Percentiles rank a stretch among this genome's conserved stretches.
Evolutionary conservation across 2,797 vertebrate species (phyloP).

Genomic region (Chaetodon trifasciatus): DNA sequence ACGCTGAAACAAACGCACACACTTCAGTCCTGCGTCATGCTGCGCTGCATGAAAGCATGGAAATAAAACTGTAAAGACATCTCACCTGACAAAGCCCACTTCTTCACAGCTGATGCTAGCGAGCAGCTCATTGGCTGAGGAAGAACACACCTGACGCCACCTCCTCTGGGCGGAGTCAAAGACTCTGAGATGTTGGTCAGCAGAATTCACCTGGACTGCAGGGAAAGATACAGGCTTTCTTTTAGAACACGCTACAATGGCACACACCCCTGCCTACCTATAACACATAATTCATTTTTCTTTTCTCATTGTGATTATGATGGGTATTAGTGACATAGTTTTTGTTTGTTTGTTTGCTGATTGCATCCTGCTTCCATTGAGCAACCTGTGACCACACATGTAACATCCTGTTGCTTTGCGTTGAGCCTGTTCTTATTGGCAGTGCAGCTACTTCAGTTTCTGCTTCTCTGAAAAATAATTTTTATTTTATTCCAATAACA

Average conservation of each 20-base stretch:
- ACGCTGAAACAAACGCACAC: slow-evolving; percentile 79
- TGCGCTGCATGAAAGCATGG: neutral
- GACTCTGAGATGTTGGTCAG: slow-evolving; percentile 87
- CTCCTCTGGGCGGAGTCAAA: slow-evolving; percentile 87
- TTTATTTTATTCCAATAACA: neutral
- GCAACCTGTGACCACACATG: neutral
- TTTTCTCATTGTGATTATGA: neutral
- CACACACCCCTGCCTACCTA: neutral
- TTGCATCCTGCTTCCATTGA: neutral
- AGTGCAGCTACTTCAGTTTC: neutral
- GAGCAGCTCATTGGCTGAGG: slow-evolving; percentile 86
- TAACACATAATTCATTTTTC: too few relatives aligned
- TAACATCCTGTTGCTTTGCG: neutral
- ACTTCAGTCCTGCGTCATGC: slow-evolving; percentile 22
- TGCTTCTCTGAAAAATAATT: neutral
- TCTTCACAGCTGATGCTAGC: slow-evolving; percentile 92
- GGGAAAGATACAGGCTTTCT: neutral
- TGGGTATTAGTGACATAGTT: neutral
- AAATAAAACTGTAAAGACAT: neutral
- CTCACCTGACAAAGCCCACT: slow-evolving; percentile 93
- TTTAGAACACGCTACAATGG: neutral
- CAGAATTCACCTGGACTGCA: slow-evolving; percentile 91
- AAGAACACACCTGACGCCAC: slow-evolving; percentile 92
- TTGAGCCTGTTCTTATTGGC: neutral
- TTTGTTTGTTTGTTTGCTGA: neutral